Conservation (phyloP, 35 echinoderm and acorn worm species). For the Ptychodera flava region DNA sequence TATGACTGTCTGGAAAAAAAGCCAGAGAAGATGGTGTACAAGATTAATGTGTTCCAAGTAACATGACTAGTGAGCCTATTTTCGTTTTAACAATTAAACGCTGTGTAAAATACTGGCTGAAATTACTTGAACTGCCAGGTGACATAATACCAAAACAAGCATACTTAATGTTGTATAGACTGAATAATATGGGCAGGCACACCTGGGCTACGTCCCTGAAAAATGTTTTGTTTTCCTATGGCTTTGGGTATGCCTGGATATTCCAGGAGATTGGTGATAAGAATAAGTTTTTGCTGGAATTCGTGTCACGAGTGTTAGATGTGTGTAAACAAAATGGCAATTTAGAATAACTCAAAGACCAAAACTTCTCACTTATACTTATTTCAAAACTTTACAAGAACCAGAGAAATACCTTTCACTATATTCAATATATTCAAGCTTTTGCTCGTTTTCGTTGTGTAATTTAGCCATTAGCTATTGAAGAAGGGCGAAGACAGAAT, state of each 20-base stretch:
- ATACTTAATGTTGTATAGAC: neutral
- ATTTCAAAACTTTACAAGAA: neutral
- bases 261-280: neutral
- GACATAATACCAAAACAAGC: neutral
- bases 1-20: neutral
- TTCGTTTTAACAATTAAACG: neutral
- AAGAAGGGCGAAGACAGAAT: neutral
- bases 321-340: neutral
- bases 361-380: neutral
- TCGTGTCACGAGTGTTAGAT: neutral
- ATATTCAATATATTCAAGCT: neutral
- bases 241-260: neutral
- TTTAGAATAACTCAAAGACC: neutral
- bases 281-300: neutral
- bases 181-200: neutral
- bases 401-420: neutral
- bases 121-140: neutral
- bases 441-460: neutral
- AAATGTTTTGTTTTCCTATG: neutral
- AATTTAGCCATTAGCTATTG: neutral
- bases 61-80: neutral
- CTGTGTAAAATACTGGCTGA: neutral
- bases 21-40: neutral
- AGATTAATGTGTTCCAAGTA: neutral
- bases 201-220: neutral